Conservation (phyloP, 2,888 invertebrate species). For the Oscheius myriophilus region DNA sequence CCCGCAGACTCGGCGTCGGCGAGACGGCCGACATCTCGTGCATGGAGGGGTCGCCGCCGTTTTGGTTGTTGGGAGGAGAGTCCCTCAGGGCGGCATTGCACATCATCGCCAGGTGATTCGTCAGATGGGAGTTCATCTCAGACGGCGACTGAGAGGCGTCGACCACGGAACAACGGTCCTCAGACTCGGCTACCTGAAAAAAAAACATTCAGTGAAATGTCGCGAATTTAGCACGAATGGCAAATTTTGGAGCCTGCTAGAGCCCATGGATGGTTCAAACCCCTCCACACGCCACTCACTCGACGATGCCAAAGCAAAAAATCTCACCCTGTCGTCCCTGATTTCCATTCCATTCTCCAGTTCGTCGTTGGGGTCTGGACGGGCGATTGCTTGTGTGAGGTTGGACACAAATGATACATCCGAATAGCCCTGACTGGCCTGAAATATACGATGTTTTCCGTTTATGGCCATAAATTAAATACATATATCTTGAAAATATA, state of each 20-base stretch:
- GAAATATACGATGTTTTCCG: slow-evolving; percentile 8
- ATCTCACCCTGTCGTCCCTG: slow-evolving; percentile 28
- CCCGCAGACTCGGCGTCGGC: slow-evolving; percentile 16
- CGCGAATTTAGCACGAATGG: too few relatives aligned
- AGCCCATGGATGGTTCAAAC: too few relatives aligned
- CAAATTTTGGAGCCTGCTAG: too few relatives aligned
- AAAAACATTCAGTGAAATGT: too few relatives aligned
- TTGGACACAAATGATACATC: slow-evolving; percentile 52
- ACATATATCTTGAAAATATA: too few relatives aligned
- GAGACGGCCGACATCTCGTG: too few relatives aligned
- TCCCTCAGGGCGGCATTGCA: slow-evolving; percentile 2
- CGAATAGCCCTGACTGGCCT: slow-evolving; percentile 47
- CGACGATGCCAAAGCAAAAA: too few relatives aligned
- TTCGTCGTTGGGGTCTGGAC: slow-evolving; percentile 41
- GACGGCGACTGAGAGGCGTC: slow-evolving; percentile 12
- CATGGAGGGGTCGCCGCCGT: background rate
- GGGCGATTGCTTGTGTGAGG: slow-evolving; percentile 36
- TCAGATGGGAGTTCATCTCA: slow-evolving; percentile 8
- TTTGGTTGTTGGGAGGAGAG: background rate
- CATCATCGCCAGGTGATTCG: slow-evolving; percentile 30
- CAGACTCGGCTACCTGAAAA: slow-evolving; percentile 27
- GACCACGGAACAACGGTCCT: slow-evolving; percentile 24
- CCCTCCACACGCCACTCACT: too few relatives aligned
- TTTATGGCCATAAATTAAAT: too few relatives aligned
- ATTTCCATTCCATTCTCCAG: slow-evolving; percentile 27